phyloP scores from a whole-genome alignment of 1,140 invertebrate species.

The Delia radicum region DNA sequence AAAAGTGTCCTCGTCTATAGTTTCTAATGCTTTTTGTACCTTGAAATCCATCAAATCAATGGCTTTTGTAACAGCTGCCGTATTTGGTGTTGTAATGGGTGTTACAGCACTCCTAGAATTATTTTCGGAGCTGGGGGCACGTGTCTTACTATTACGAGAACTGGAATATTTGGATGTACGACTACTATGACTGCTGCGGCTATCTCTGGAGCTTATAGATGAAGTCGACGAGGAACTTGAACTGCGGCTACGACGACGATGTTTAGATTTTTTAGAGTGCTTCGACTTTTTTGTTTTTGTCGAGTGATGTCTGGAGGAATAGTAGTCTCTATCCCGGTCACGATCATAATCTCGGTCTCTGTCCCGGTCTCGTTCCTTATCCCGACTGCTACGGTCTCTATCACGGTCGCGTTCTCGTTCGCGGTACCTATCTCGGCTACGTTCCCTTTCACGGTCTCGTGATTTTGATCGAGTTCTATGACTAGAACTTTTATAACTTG shows the following conservation, averaged over 20 bases:
- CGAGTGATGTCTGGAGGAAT: constrained; percentile 35
- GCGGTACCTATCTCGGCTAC: constrained; percentile 25
- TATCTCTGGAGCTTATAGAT: constrained; percentile 39
- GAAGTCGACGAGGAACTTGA: constrained; percentile 42
- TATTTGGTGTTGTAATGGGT: neutral
- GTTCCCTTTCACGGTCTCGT: constrained; percentile 3
- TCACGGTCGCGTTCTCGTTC: constrained; percentile 37
- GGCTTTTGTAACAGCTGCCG: constrained; percentile 29
- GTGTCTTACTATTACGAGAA: constrained; percentile 33
- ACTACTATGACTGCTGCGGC: constrained; percentile 37
- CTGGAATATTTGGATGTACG: constrained; percentile 37
- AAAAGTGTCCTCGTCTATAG: constrained; percentile 49
- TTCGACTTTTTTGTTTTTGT: constrained; percentile 43
- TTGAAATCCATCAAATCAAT: constrained; percentile 45
- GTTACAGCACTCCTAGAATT: constrained; percentile 29
- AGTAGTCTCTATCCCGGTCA: constrained; percentile 34
- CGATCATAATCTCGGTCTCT: constrained; percentile 35
- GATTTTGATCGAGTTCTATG: constrained; percentile 6
- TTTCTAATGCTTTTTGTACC: constrained; percentile 43
- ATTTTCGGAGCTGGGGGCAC: constrained; percentile 41
- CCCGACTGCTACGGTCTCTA: constrained; percentile 10
- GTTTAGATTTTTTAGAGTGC: constrained; percentile 49
- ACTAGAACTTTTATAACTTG: constrained; percentile 6
- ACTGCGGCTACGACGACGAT: constrained; percentile 41
- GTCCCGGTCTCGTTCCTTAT: constrained; percentile 30